These are phyloP conservation scores for Augochlorella aurata DNA, from an alignment of 2,888 invertebrate genomes.

Conservation along the genomic window DNA sequence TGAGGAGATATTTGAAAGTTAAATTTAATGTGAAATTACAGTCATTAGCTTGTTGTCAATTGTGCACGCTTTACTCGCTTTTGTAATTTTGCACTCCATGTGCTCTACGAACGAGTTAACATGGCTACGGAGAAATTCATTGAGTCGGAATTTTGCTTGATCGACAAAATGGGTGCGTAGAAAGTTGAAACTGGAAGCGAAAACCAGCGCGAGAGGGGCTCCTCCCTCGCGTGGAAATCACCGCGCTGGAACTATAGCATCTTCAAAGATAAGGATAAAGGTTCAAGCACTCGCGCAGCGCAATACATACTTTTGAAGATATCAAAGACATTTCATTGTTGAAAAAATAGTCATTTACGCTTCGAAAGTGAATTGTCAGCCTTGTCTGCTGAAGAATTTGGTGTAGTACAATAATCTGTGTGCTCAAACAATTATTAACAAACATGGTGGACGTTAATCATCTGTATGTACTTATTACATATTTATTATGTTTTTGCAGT, in stretches of 20 bases:
- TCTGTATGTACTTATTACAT: conserved; percentile 34
- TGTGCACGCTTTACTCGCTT: too few species aligned
- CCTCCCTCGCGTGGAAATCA: too few species aligned
- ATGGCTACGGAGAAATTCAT: too few species aligned
- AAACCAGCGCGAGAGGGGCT: too few species aligned
- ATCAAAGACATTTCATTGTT: background rate
- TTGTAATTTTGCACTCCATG: too few species aligned
- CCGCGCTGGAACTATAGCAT: background rate
- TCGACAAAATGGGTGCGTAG: too few species aligned
- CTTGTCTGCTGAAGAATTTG: background rate
- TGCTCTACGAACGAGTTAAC: too few species aligned
- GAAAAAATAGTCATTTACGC: background rate
- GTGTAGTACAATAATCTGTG: background rate
- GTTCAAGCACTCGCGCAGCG: background rate
- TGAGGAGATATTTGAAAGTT: too few species aligned
- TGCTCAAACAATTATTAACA: background rate
- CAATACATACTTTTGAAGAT: background rate
- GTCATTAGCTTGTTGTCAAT: too few species aligned
- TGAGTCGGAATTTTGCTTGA: too few species aligned
- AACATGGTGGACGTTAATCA: conserved; percentile 24
- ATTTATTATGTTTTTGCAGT: conserved; percentile 12
- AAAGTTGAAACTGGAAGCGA: too few species aligned
- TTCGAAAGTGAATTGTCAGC: background rate
- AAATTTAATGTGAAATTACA: too few species aligned
- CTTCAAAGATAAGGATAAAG: conserved; percentile 19